These are phyloP conservation scores for Creontiades dilutus DNA, from an alignment of 2,888 invertebrate genomes.

Conservation along the genomic window DNA sequence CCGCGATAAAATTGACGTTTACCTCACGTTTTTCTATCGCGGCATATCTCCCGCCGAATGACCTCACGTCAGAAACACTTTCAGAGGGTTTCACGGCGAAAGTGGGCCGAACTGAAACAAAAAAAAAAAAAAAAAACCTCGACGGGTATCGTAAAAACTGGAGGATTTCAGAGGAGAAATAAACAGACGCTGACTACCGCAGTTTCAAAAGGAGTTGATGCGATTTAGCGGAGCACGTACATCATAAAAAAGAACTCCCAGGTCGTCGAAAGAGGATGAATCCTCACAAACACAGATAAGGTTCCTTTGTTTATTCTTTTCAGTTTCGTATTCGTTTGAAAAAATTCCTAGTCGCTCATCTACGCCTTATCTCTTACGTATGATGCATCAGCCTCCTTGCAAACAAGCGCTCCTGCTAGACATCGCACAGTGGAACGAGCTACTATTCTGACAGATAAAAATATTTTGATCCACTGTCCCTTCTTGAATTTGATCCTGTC, in stretches of 20 bases:
- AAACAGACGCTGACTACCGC: not conserved
- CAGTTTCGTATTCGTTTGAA: too few species aligned
- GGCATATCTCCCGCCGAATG: too few species aligned
- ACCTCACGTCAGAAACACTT: conserved; percentile 8
- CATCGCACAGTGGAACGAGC: too few species aligned
- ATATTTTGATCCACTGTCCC: too few species aligned
- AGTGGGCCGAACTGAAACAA: not conserved
- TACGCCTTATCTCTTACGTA: too few species aligned
- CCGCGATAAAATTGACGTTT: too few species aligned
- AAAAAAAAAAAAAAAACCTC: not conserved
- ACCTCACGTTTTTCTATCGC: too few species aligned
- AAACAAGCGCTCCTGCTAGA: too few species aligned
- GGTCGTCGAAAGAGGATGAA: not conserved
- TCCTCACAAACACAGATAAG: not conserved
- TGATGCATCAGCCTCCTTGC: too few species aligned
- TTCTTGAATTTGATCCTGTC: too few species aligned
- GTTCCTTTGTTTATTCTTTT: not conserved
- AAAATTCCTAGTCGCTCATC: too few species aligned
- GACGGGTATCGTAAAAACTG: conserved; percentile 1
- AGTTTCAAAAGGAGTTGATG: conserved; percentile 4
- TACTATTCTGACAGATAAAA: too few species aligned
- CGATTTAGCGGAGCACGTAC: conserved; percentile 3
- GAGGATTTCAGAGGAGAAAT: not conserved
- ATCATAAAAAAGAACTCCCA: not conserved
- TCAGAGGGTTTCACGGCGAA: not conserved